phyloP scores from a whole-genome alignment of 35 echinoderm and acorn worm species.

The Ophiothrix spiculata region DNA sequence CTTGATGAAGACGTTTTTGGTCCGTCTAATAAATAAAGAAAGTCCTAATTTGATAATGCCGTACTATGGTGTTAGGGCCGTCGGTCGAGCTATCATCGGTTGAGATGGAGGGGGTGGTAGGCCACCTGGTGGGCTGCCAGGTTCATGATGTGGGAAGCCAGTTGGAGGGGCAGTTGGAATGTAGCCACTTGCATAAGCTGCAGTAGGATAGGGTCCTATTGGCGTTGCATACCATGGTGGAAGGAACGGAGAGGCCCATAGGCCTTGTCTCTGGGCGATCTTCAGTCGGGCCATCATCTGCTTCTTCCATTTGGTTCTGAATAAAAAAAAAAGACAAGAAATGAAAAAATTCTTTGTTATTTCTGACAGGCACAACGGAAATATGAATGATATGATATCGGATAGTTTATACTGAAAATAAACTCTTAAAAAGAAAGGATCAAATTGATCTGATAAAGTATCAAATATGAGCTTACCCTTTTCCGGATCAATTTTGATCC shows the following conservation, averaged over 20 bases:
- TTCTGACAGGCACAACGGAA: too few relatives aligned
- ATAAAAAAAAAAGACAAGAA: background rate
- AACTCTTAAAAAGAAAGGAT: too few relatives aligned
- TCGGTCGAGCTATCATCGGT: background rate
- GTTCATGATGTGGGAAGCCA: background rate
- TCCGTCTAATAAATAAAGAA: too few relatives aligned
- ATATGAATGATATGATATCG: too few relatives aligned
- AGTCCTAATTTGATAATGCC: too few relatives aligned
- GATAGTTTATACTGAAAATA: too few relatives aligned
- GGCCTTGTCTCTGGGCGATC: constrained; percentile 90
- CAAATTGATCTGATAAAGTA: too few relatives aligned
- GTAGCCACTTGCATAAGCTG: constrained; percentile 27
- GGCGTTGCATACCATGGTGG: constrained; percentile 71
- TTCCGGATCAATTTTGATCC: too few relatives aligned
- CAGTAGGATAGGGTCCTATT: constrained; percentile 52
- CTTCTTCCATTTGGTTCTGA: constrained; percentile 99
- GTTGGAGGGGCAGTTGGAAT: constrained; percentile 11
- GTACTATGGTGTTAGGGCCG: too few relatives aligned
- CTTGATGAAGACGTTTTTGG: too few relatives aligned
- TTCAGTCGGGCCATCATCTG: constrained; percentile 98
- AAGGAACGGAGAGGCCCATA: constrained; percentile 87
- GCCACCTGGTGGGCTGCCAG: background rate
- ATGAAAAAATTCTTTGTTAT: too few relatives aligned
- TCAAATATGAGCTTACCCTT: too few relatives aligned
- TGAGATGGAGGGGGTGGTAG: background rate